Conservation (phyloP, 2,888 invertebrate species). For the Drosophila falleni region DNA sequence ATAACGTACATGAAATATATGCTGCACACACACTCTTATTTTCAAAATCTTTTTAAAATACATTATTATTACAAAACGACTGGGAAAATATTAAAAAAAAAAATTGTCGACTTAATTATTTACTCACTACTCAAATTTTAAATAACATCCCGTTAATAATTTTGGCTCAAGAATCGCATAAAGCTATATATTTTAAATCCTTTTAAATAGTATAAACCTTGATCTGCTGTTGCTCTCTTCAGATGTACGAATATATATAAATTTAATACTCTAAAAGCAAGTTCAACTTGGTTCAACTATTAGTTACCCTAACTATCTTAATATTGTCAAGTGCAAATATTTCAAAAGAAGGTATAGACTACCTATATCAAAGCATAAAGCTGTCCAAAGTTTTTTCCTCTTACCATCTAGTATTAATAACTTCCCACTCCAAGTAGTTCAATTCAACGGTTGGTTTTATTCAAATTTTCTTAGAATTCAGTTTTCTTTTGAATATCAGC, state of each 20-base stretch:
- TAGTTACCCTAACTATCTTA: background rate
- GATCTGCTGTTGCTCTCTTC: no score
- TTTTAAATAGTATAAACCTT: no score
- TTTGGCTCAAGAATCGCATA: background rate
- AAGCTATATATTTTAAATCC: background rate
- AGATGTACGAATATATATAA: no score
- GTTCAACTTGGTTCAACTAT: background rate
- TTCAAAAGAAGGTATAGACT: background rate
- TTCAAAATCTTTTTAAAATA: no score
- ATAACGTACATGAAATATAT: no score
- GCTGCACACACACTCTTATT: no score
- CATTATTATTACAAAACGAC: no score
- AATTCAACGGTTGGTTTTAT: slow-evolving; percentile 9
- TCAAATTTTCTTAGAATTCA: slow-evolving; percentile 12
- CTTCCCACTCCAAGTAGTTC: background rate
- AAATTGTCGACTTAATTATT: no score
- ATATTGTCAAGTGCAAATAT: background rate
- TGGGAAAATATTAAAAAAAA: no score
- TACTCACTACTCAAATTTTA: background rate
- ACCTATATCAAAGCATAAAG: slow-evolving; percentile 6
- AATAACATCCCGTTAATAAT: background rate
- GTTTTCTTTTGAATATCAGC: slow-evolving; percentile 22
- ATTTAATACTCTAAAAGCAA: no score
- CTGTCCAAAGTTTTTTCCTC: background rate
- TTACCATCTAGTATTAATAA: slow-evolving; percentile 15